Evolutionary conservation across 2,797 vertebrate species (phyloP).

Genomic region (Sebastes diaconus): DNA sequence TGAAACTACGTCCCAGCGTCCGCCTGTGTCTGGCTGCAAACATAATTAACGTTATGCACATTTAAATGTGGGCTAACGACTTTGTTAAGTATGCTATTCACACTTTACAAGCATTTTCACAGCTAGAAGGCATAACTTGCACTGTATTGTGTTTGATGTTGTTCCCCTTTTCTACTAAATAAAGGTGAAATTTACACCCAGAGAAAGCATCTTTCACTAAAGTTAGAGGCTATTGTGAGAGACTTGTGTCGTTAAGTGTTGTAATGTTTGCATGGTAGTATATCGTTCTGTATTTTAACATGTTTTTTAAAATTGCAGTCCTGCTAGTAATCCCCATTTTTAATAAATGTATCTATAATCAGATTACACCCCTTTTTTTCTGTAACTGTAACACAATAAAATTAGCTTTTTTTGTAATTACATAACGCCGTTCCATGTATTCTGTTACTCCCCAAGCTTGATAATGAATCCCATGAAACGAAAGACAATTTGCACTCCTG

Average conservation of each 20-base stretch:
- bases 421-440: background rate
- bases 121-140: background rate
- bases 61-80: background rate
- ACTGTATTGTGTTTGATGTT: background rate
- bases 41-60: background rate
- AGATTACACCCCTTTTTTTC: background rate
- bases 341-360: background rate
- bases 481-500: background rate
- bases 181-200: background rate
- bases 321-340: too few relatives aligned
- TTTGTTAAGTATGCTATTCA: background rate
- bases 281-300: background rate
- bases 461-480: background rate
- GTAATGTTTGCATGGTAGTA: background rate
- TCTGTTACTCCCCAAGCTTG: background rate
- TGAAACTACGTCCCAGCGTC: background rate
- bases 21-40: background rate
- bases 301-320: too few relatives aligned
- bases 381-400: background rate
- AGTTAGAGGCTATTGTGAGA: background rate
- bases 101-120: background rate
- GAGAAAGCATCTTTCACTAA: background rate
- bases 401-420: background rate
- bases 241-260: background rate
- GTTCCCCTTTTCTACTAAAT: background rate